Base-by-base conservation (phyloP, 2,797 vertebrate species). In the Bufotes viridis region DNA sequence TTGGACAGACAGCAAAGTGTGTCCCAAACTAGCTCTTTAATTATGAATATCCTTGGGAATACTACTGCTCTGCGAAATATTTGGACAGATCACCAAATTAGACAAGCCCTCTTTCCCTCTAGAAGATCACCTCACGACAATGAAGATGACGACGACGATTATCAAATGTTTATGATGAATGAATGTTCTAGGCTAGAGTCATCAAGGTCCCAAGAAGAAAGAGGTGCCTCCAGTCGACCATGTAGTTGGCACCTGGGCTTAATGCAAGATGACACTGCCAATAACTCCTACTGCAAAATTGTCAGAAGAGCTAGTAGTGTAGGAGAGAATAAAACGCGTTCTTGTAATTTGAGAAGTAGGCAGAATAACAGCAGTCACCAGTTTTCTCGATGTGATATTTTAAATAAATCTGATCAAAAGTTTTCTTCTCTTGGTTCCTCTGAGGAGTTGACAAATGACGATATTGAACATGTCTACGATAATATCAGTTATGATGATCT, bases 401-500 rank as follows among this genome's bases (percentile, higher is more conserved):
- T 93, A 87, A 87, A 63, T 11, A 61, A 87, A 65, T 91, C 92
- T 79, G 94, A 95, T 79, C 95, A 93, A 78, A 95, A 95, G 12
- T 92, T 95, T 70, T 95, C 93, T 0, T 96, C 95, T 72, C 97
- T 96, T 0, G 97, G 97, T 42, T 98, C 96, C 42, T 95, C 96
- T 0, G 97, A 98, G 87, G 97, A 98, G 92, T 90, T 99, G 85
- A 97, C 96, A 0, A 90, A 97, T 0, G 97, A 99, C 42, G 97
- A 98, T 57, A 95, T 98, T 58, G 97, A 99, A 90, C 98, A 99
- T 14, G 97, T 99, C 80, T 99, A 99, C 90, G 98, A 99, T 91
- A 99, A 99, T 90, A 98, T 99, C 90, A 99, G 97, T 93, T 98
- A 96, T 0, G 97, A 99, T 91, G 98, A 99, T 93, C 93, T 99